phyloP scores from a whole-genome alignment of 2,113 vertebrate genomes.

The Monopterus albus region DNA sequence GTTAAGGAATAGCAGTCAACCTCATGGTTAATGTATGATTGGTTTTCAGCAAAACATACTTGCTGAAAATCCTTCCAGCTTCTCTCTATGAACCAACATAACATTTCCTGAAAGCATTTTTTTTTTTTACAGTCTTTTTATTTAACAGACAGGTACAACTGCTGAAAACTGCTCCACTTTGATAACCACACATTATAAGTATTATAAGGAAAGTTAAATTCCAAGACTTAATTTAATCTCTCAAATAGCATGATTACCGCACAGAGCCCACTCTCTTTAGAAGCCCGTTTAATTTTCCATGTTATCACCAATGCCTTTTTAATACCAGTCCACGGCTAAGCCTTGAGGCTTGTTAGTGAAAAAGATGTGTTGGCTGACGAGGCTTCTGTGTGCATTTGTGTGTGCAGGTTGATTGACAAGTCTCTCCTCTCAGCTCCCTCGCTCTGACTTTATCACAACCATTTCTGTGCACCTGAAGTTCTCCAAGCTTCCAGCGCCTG shows the following conservation, averaged over 20 bases:
- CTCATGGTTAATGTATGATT: too few relatives aligned
- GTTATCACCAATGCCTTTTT: conserved; percentile 50
- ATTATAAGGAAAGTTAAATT: conserved; percentile 44
- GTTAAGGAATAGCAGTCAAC: too few relatives aligned
- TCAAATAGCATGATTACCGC: conserved; percentile 56
- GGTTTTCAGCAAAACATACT: too few relatives aligned
- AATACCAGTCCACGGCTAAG: conserved; percentile 27
- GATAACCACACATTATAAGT: conserved; percentile 60
- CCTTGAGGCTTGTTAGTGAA: conserved; percentile 20
- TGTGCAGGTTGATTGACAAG: conserved; percentile 57
- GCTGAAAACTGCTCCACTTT: conserved; percentile 35
- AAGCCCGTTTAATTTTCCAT: conserved; percentile 61
- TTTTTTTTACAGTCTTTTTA: conserved; percentile 12
- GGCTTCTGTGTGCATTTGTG: neutral
- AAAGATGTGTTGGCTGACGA: conserved; percentile 33
- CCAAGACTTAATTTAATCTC: conserved; percentile 59
- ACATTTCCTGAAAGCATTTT: too few relatives aligned
- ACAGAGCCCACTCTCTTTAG: conserved; percentile 31
- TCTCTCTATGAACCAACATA: too few relatives aligned
- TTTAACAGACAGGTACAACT: conserved; percentile 37
- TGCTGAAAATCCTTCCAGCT: too few relatives aligned
- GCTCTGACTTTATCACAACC: conserved; percentile 51
- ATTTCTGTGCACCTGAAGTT: conserved; percentile 43
- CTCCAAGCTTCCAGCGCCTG: conserved; percentile 56
- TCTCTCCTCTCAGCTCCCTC: conserved; percentile 22